Conservation (phyloP, 2,113 vertebrate species). For the Polyodon spathula region DNA sequence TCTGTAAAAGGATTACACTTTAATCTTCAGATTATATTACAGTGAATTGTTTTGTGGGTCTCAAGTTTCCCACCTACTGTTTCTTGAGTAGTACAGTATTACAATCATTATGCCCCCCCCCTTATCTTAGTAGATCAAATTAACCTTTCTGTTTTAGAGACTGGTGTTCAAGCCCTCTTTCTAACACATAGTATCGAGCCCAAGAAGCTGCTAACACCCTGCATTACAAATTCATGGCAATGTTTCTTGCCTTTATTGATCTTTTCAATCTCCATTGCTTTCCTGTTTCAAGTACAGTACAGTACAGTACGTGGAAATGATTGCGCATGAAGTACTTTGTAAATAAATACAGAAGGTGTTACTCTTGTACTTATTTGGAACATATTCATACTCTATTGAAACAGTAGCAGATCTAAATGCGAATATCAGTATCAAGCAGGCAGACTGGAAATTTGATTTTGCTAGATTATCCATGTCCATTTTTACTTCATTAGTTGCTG, state of each 20-base stretch:
- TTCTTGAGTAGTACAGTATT: no score
- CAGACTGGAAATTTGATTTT: no score
- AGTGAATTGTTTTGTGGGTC: not conserved
- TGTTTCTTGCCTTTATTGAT: conserved; percentile 30
- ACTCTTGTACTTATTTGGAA: no score
- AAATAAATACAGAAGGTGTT: no score
- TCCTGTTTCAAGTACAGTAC: not conserved
- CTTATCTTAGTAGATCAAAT: not conserved
- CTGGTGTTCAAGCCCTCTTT: conserved; percentile 8
- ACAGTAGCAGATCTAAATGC: no score
- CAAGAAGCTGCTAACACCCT: conserved; percentile 30
- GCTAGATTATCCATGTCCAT: no score
- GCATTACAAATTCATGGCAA: conserved; percentile 36
- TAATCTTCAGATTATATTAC: not conserved
- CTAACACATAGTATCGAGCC: conserved; percentile 34
- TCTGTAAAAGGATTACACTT: not conserved
- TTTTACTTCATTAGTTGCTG: no score
- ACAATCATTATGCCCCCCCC: not conserved
- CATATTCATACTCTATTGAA: no score
- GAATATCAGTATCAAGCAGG: no score
- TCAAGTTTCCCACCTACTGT: not conserved
- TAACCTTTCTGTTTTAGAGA: conserved; percentile 7
- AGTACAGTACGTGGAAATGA: no score
- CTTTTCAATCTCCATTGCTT: not conserved
- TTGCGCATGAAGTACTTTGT: no score